A percentile compares a stretch with the other conserved stretches of the same genome.
Evolutionary conservation across 2,888 invertebrate genomes (phyloP).

Genomic region (Calliphora vomitoria): DNA sequence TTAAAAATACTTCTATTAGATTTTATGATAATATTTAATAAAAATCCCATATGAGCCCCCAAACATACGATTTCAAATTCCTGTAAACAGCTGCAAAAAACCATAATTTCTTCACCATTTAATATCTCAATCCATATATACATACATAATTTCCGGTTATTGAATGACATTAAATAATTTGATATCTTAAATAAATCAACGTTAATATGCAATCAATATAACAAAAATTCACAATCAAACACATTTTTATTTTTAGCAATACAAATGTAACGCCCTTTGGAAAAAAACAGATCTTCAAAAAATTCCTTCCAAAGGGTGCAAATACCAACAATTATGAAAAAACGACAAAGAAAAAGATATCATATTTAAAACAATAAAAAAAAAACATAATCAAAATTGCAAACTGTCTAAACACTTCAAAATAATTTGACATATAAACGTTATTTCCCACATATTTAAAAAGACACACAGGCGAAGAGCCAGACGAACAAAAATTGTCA

Average conservation of each 20-base stretch:
- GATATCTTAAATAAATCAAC: slow-evolving; percentile 36
- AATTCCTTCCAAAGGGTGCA: slow-evolving; percentile 48
- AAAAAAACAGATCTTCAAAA: neutral
- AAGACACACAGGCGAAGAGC: neutral
- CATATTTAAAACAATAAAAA: slow-evolving; percentile 60
- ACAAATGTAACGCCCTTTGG: slow-evolving; percentile 54
- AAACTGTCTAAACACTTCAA: slow-evolving; percentile 84
- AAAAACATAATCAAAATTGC: slow-evolving; percentile 46
- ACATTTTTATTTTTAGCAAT: slow-evolving; percentile 62
- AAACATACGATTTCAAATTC: too few relatives aligned
- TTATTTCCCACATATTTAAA: slow-evolving; percentile 79
- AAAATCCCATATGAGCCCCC: too few relatives aligned
- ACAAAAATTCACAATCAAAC: slow-evolving; percentile 7
- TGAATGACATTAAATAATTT: slow-evolving; percentile 44
- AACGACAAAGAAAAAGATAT: slow-evolving; percentile 35
- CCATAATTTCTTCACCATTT: neutral
- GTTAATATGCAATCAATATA: slow-evolving; percentile 26
- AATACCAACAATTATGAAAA: slow-evolving; percentile 8
- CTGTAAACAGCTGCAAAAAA: slow-evolving; percentile 12
- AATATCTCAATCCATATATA: neutral
- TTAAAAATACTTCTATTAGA: too few relatives aligned
- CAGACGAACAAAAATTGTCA: slow-evolving; percentile 49
- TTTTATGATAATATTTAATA: too few relatives aligned
- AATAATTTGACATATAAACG: slow-evolving; percentile 83
- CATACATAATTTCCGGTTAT: slow-evolving; percentile 47